A percentile compares a stretch with the other conserved stretches of the same genome.
phyloP scores from a whole-genome alignment of 2,113 vertebrate genomes.

The Paramisgurnus dabryanus region DNA sequence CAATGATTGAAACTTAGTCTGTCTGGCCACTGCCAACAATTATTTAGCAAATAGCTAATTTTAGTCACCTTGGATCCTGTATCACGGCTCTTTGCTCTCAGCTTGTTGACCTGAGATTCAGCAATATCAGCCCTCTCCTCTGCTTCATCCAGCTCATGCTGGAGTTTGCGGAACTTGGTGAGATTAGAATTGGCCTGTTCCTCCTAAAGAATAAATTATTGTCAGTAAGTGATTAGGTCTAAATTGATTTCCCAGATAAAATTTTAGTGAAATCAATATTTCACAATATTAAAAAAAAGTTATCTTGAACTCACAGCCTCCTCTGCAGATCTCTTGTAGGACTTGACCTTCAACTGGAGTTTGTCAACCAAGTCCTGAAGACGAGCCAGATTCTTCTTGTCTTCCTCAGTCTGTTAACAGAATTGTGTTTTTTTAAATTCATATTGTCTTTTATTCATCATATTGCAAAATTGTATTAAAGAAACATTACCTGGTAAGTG shows the following conservation, averaged over 20 bases:
- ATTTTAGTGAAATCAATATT: too few relatives aligned
- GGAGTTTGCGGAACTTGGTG: slow-evolving; percentile 44
- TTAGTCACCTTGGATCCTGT: slow-evolving; percentile 38
- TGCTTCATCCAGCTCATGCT: slow-evolving; percentile 37
- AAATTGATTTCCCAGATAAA: background rate
- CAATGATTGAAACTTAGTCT: background rate
- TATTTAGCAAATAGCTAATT: background rate
- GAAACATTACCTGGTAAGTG: slow-evolving; percentile 69
- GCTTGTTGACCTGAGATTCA: slow-evolving; percentile 56
- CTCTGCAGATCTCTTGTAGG: slow-evolving; percentile 75
- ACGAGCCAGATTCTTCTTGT: slow-evolving; percentile 72
- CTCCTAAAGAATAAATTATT: slow-evolving; percentile 46
- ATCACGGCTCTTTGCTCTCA: slow-evolving; percentile 54
- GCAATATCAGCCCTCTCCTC: slow-evolving; percentile 55
- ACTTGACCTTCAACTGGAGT: slow-evolving; percentile 78
- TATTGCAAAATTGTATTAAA: background rate
- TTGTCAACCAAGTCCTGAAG: slow-evolving; percentile 80
- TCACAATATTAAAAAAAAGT: too few relatives aligned
- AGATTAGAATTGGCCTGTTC: slow-evolving; percentile 60
- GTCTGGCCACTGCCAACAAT: background rate
- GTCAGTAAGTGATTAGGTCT: background rate
- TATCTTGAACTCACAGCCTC: slow-evolving; percentile 60
- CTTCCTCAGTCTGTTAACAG: slow-evolving; percentile 63
- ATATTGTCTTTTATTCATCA: background rate
- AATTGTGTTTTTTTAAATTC: background rate